Base-by-base conservation (phyloP, 2,113 vertebrate species). In the Austrofundulus limnaeus region DNA sequence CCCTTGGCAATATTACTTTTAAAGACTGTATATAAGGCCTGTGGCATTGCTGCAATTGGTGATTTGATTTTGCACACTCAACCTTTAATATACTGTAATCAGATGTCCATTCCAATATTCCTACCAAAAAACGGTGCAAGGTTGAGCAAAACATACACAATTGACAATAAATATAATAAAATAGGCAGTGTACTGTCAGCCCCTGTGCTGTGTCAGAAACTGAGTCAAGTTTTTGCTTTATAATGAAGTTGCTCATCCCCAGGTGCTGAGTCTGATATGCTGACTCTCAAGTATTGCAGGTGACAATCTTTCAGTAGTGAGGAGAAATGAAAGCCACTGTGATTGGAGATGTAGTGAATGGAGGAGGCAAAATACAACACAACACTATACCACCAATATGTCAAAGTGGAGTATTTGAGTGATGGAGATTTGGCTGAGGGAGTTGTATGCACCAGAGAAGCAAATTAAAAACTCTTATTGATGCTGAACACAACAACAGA, bases 241-340 rank as follows among this genome's bases (percentile, higher is more conserved):
- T 65, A 41, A 21, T 37, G 47, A 57, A 34, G 11, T 43, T 59
- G 53, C 21, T 58, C 59, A 57, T 72, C 69, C 69, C 62, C 38
- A 57, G 78, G 62, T 67, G 57, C 54, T 19, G 39, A 52, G 62
- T 51, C 43, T 63, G 56, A 77, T 69, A 52, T 71, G 69, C 34
- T 63, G 77, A 72, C 65, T 68, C 39, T 14, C 13, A 56, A 45
- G 39, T 56, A 45, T 41, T 54, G 63, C 41, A 68, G 25, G 58
- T 63, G 71, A 66, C 72, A 70, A 66, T 50, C 66, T 24, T 61
- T 70, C 56, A 66, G 51, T 20, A 37, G 50, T 7, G 17, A 23
- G 31, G 34, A 49, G 56, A 55, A 69, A 50, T 61, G 52, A 74
- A 63, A 66, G 57, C 5, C 25, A 48, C 11, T 34, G 24, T 21